Evolutionary conservation across 2,888 invertebrate species (phyloP).

Genomic region (Agonum fuliginosum): DNA sequence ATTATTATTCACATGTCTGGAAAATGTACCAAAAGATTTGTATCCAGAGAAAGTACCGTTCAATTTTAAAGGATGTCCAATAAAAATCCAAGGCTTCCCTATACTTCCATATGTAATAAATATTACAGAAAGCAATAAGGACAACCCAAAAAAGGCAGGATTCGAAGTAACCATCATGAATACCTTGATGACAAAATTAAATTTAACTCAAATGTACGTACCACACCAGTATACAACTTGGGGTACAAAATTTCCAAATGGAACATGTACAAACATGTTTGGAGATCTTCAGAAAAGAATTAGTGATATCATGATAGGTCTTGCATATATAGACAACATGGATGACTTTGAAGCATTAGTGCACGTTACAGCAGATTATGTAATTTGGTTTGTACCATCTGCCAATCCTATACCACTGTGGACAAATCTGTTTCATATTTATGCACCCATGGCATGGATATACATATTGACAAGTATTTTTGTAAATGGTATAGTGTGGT

Average conservation of each 20-base stretch:
- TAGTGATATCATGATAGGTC: slow-evolving; percentile 76
- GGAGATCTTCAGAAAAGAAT: slow-evolving; percentile 70
- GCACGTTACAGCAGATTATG: neutral
- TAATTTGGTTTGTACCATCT: neutral
- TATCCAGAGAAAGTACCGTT: slow-evolving; percentile 49
- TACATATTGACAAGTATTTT: neutral
- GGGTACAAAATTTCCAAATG: slow-evolving; percentile 72
- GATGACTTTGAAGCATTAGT: neutral
- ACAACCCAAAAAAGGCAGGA: slow-evolving; percentile 62
- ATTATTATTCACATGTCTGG: slow-evolving; percentile 4
- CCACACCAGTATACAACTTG: slow-evolving; percentile 65
- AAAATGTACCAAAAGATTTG: neutral
- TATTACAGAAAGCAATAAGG: slow-evolving; percentile 8
- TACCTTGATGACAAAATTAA: slow-evolving; percentile 60
- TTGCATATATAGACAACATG: slow-evolving; percentile 66
- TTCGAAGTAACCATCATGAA: slow-evolving; percentile 62
- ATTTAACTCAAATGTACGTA: slow-evolving; percentile 62
- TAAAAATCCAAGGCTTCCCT: slow-evolving; percentile 60
- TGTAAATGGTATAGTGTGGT: neutral
- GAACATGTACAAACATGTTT: slow-evolving; percentile 75
- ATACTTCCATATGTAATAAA: slow-evolving; percentile 63
- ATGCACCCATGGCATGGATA: neutral
- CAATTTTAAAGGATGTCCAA: slow-evolving; percentile 61
- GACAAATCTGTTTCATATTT: neutral
- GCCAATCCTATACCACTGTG: neutral